Evolutionary conservation across 2,113 vertebrate genomes (phyloP).

Genomic region (Myrmecobius fasciatus): DNA sequence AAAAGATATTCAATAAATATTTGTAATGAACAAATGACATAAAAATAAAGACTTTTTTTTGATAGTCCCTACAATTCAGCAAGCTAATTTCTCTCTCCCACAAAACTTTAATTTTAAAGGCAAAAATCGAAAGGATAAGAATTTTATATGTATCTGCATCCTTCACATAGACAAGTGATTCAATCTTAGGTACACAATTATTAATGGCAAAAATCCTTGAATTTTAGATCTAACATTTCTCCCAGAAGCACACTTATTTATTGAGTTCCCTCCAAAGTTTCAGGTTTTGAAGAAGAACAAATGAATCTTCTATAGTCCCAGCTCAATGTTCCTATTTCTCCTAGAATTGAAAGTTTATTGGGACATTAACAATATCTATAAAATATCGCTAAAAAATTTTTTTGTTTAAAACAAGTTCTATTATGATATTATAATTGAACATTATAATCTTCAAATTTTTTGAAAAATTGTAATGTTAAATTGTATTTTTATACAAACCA

Average conservation of each 20-base stretch:
- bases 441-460: neutral
- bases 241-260: neutral
- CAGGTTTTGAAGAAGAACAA: neutral
- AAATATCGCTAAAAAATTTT: neutral
- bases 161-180: constrained; percentile 18
- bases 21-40: neutral
- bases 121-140: neutral
- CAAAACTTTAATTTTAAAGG: constrained; percentile 26
- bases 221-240: constrained; percentile 7
- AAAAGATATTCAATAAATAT: neutral
- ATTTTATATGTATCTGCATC: neutral
- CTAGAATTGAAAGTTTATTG: neutral
- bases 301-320: neutral
- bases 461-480: constrained; percentile 38
- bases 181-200: neutral
- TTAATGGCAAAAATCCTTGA: neutral
- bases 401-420: neutral
- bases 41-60: neutral
- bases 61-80: neutral
- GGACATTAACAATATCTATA: neutral
- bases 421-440: neutral
- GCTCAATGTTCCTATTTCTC: neutral
- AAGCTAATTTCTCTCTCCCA: neutral
- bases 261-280: neutral
- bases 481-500: constrained; percentile 50